Base-by-base conservation (phyloP, 2,113 vertebrate genomes). In the Shinisaurus crocodilurus region DNA sequence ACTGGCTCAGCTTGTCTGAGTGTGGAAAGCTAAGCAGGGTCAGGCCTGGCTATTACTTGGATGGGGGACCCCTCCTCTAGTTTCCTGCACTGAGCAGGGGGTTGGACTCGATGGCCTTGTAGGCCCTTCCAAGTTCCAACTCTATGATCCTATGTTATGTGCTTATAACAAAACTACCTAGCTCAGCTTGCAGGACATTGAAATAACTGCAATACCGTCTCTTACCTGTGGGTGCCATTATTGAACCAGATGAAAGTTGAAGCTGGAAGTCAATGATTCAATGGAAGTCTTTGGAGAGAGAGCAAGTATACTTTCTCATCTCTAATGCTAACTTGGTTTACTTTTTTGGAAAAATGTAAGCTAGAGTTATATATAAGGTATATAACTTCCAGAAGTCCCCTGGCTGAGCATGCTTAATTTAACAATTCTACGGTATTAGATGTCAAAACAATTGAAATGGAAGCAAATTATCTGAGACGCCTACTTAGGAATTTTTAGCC, bases 141-240 rank as follows among this genome's bases (percentile, higher is more conserved):
- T n/a, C n/a, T n/a, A n/a, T n/a, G n/a, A n/a, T n/a, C n/a, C n/a
- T n/a, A n/a, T n/a, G 40, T 37, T 8, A 76, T 82, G 8, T 32
- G 37, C 23, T 48, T 84, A 29, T 69, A 2, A 37, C 13, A 1
- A 45, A 82, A 93, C 83, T 9, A 0, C 60, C 0, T 0, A 81
- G 32, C 0, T 8, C 5, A 54, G 0, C 7, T 60, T 79, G 69
- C 82, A 69, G 60, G 87, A 34, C 82, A 34, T 1, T 81, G 50
- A 90, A 93, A 37, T 63, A 90, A 86, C 84, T 91, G 93, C 75
- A 94, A 40, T 92, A 90, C 87, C 85, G 40, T 74, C 67, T 85
- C 87, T 87, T 23, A 50, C 93, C 95, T 92, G 84, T 54, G 90
- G 94, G 92, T 95, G 95, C 86, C 93, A 90, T 91, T 91, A 91